A percentile compares a stretch with the other conserved stretches of the same genome.
These are phyloP conservation scores for Pipra filicauda DNA, from an alignment of 2,113 vertebrate genomes.

Conservation along the genomic window DNA sequence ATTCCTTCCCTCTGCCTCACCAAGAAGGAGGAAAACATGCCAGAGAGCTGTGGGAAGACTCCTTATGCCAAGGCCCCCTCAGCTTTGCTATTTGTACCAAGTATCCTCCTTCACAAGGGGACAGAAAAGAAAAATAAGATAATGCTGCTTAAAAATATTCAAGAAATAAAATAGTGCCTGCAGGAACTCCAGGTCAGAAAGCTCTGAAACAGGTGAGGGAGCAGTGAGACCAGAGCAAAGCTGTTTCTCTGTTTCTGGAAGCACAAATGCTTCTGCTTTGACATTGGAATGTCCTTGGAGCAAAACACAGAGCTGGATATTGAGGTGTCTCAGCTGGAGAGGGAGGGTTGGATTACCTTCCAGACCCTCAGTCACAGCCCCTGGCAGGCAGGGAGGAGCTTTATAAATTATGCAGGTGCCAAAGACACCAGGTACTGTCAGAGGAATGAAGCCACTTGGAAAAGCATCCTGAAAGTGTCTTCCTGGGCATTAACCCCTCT, in stretches of 20 bases:
- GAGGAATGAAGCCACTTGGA: not conserved
- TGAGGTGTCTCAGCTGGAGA: not conserved
- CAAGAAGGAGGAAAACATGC: not conserved
- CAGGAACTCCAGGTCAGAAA: not conserved
- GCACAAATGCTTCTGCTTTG: not conserved
- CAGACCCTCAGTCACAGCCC: not conserved
- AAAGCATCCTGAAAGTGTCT: not conserved
- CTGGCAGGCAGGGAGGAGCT: not conserved
- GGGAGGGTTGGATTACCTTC: not conserved
- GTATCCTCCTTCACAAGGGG: not conserved
- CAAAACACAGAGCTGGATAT: not conserved
- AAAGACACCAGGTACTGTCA: not conserved
- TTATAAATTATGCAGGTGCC: not conserved
- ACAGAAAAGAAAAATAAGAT: not conserved
- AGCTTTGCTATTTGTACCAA: not conserved
- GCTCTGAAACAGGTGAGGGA: not conserved
- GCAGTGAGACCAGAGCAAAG: not conserved
- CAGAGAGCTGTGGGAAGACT: not conserved
- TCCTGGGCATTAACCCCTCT: not conserved
- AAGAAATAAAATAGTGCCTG: not conserved
- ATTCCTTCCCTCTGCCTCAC: not conserved
- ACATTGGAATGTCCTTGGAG: not conserved
- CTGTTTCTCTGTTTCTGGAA: not conserved
- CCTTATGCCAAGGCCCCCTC: not conserved
- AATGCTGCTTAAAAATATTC: not conserved